Evolutionary conservation across 2,888 invertebrate species (phyloP).

Genomic region (Ichneumon xanthorius): DNA sequence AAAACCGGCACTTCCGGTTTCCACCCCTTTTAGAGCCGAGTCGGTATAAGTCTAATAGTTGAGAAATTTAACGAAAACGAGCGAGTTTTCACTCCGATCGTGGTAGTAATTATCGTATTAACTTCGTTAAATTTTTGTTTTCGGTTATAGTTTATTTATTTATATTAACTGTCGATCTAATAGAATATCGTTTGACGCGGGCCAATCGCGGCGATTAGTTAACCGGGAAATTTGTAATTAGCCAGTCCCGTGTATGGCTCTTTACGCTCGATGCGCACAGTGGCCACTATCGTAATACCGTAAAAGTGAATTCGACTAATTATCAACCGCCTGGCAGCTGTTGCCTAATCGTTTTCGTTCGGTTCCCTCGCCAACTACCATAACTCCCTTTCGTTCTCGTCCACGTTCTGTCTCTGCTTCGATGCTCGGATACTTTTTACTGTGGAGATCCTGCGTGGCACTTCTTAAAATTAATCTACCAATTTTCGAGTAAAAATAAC

Average conservation of each 20-base stretch:
- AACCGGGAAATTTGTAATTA: conserved; percentile 61
- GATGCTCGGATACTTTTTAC: background rate
- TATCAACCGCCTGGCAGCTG: conserved; percentile 75
- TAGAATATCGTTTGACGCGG: too few species aligned
- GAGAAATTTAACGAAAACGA: background rate
- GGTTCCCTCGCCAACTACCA: conserved; percentile 11
- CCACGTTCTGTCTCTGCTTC: background rate
- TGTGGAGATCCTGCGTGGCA: background rate
- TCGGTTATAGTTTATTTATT: background rate
- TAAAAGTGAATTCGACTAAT: conserved; percentile 77
- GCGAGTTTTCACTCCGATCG: background rate
- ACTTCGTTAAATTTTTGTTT: background rate
- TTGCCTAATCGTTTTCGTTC: conserved; percentile 53
- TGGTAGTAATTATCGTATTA: background rate
- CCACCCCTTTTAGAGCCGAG: conserved; percentile 22
- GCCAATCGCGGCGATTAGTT: conserved; percentile 47
- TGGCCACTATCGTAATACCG: conserved; percentile 60
- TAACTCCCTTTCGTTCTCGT: background rate
- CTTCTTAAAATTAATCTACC: background rate
- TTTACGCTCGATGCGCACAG: conserved; percentile 50
- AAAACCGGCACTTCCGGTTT: conserved; percentile 73
- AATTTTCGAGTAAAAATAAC: background rate
- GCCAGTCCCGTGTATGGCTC: conserved; percentile 2
- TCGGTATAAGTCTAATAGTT: conserved; percentile 31
- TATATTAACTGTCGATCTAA: background rate